Percentiles rank a stretch among this genome's conserved stretches.
Evolutionary conservation across 2,888 invertebrate species (phyloP).

Genomic region (Barypeithes pellucidus): DNA sequence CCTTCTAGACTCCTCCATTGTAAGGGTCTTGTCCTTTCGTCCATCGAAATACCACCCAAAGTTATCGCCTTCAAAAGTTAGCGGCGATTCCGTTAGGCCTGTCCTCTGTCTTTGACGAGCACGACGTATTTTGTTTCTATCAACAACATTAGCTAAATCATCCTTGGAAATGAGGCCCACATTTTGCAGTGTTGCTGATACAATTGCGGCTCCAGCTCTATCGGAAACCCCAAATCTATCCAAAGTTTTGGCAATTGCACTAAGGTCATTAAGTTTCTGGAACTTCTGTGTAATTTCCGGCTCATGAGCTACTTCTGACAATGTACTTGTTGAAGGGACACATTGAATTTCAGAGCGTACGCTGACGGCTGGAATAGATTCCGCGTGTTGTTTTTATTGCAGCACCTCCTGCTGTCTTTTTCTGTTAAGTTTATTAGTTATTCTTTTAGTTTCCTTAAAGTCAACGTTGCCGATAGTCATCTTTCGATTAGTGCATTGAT

Average conservation of each 20-base stretch:
- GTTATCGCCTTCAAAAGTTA: too few relatives aligned
- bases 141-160: slow-evolving; percentile 3
- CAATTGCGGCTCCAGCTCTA: slow-evolving; percentile 8
- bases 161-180: slow-evolving; percentile 5
- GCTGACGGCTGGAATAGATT: slow-evolving; percentile 1
- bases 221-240: neutral
- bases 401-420: slow-evolving; percentile 9
- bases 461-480: neutral
- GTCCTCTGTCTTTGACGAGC: slow-evolving; percentile 7
- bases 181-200: slow-evolving; percentile 12
- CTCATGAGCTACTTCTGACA: neutral
- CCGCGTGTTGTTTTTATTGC: slow-evolving; percentile 5
- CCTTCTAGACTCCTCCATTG: too few relatives aligned
- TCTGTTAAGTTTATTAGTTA: slow-evolving; percentile 7
- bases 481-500: too few relatives aligned
- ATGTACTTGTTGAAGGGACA: slow-evolving; percentile 7
- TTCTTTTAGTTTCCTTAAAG: slow-evolving; percentile 13
- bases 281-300: neutral
- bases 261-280: slow-evolving; percentile 11
- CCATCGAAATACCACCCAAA: too few relatives aligned
- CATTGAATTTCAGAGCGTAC: slow-evolving; percentile 3
- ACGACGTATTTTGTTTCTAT: slow-evolving; percentile 11
- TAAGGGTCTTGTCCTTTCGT: too few relatives aligned
- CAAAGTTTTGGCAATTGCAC: slow-evolving; percentile 13
- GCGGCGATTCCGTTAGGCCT: neutral